phyloP scores from a whole-genome alignment of 2,797 vertebrate genomes.

The Rhinatrema bivittatum region DNA sequence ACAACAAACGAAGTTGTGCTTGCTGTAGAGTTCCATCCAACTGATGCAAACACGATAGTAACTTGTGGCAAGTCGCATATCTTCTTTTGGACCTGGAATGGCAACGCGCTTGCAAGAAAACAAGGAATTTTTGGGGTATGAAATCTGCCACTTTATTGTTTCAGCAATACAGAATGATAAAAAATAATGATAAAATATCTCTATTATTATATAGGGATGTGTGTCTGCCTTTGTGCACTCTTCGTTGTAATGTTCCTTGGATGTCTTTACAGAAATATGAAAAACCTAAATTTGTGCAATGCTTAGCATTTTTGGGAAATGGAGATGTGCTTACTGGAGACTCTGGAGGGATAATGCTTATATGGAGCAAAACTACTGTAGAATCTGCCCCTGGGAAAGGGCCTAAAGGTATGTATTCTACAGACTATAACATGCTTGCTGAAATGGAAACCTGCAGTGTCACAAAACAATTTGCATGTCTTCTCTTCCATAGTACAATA shows the following conservation, averaged over 20 bases:
- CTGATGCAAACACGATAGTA: slow-evolving; percentile 86
- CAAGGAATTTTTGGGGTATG: slow-evolving; percentile 96
- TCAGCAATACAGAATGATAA: too few relatives aligned
- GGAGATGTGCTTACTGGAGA: slow-evolving; percentile 94
- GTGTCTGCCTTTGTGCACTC: too few relatives aligned
- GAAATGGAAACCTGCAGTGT: background rate
- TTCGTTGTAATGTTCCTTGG: too few relatives aligned
- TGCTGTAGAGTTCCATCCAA: slow-evolving; percentile 89
- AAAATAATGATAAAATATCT: too few relatives aligned
- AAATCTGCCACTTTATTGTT: background rate
- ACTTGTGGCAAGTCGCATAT: slow-evolving; percentile 97
- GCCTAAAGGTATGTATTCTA: slow-evolving; percentile 77
- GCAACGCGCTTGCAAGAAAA: slow-evolving; percentile 84
- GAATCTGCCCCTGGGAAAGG: slow-evolving; percentile 83
- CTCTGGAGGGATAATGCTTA: slow-evolving; percentile 85
- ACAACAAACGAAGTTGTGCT: slow-evolving; percentile 94
- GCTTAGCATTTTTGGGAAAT: slow-evolving; percentile 83
- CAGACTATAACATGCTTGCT: background rate
- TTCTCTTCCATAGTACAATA: too few relatives aligned
- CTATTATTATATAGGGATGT: too few relatives aligned
- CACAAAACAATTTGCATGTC: too few relatives aligned
- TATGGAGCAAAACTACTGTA: slow-evolving; percentile 82
- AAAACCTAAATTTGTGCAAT: slow-evolving; percentile 95
- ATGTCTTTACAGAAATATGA: slow-evolving; percentile 84
- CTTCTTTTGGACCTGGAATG: slow-evolving; percentile 96